phyloP scores from a whole-genome alignment of 1,140 invertebrate genomes.

The Lethrus apterus region DNA sequence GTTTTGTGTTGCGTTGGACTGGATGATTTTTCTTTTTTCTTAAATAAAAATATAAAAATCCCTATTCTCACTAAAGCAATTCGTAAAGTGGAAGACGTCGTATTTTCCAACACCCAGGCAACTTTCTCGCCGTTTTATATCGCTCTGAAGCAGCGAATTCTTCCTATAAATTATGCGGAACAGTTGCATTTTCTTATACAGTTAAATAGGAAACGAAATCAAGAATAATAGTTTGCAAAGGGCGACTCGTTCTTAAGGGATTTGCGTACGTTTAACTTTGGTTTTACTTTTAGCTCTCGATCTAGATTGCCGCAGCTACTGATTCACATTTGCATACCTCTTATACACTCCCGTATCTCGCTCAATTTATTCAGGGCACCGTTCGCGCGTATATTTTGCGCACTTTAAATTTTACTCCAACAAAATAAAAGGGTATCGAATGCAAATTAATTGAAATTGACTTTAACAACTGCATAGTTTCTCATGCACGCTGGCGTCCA shows the following conservation, averaged over 20 bases:
- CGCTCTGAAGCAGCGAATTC: conserved; percentile 17
- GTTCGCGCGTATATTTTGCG: conserved; percentile 12
- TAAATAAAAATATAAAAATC: not conserved
- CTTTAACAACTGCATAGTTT: conserved; percentile 29
- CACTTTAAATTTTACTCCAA: conserved; percentile 14
- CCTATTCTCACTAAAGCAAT: conserved; percentile 15
- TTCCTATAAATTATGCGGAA: conserved; percentile 20
- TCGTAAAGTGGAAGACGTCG: conserved; percentile 21
- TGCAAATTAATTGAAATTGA: conserved; percentile 38
- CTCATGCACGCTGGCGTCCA: conserved; percentile 19
- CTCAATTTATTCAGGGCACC: conserved; percentile 12
- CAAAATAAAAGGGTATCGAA: conserved; percentile 25
- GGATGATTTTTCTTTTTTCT: too few species aligned
- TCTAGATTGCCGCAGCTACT: conserved; percentile 18
- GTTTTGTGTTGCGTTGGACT: not conserved
- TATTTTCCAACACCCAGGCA: conserved; percentile 16
- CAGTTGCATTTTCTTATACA: conserved; percentile 22
- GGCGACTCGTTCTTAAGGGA: conserved; percentile 7
- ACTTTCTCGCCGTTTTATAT: conserved; percentile 16
- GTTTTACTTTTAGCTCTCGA: conserved; percentile 13
- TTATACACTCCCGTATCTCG: conserved; percentile 14
- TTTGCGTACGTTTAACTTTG: too few species aligned
- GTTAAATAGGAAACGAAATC: conserved; percentile 17
- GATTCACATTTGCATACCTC: conserved; percentile 16
- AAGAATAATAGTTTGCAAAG: conserved; percentile 4